phyloP scores from a whole-genome alignment of 2,888 invertebrate genomes.

The Limnephilus marmoratus region DNA sequence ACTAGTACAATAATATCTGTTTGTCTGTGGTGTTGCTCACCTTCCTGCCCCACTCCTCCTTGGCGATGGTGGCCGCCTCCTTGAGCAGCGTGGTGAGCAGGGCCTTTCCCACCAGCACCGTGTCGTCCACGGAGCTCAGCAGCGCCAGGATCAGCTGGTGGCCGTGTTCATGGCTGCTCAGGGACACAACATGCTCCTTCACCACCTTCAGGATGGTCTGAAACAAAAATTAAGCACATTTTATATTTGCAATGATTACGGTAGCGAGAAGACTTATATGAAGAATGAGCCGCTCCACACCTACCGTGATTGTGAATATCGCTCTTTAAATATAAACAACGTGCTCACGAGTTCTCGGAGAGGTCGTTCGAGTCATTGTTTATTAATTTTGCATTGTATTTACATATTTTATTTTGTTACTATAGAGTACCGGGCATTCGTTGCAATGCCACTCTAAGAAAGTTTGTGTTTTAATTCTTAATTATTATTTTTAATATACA shows the following conservation, averaged over 20 bases:
- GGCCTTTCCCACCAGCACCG: slow-evolving; percentile 91
- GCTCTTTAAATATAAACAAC: too few species aligned
- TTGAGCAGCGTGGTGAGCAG: slow-evolving; percentile 83
- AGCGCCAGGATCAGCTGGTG: slow-evolving; percentile 89
- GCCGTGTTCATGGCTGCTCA: slow-evolving; percentile 92
- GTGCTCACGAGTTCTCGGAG: too few species aligned
- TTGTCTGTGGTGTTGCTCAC: slow-evolving; percentile 73
- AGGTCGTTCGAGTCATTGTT: too few species aligned
- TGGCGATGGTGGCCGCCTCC: slow-evolving; percentile 82
- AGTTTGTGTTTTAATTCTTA: too few species aligned
- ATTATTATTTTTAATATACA: too few species aligned
- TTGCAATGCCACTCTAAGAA: too few species aligned
- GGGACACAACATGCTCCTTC: slow-evolving; percentile 88
- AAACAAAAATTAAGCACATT: slow-evolving; percentile 66
- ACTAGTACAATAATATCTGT: background rate
- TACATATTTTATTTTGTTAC: too few species aligned
- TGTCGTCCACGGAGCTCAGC: slow-evolving; percentile 95
- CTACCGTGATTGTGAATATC: too few species aligned
- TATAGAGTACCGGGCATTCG: too few species aligned
- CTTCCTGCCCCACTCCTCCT: slow-evolving; percentile 89
- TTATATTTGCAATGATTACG: background rate
- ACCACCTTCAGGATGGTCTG: slow-evolving; percentile 91
- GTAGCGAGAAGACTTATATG: background rate
- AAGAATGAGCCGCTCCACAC: too few species aligned
- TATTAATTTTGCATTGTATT: too few species aligned